Evolutionary conservation across 2,797 vertebrate species (phyloP).

Genomic region (Peromyscus melanophrys): DNA sequence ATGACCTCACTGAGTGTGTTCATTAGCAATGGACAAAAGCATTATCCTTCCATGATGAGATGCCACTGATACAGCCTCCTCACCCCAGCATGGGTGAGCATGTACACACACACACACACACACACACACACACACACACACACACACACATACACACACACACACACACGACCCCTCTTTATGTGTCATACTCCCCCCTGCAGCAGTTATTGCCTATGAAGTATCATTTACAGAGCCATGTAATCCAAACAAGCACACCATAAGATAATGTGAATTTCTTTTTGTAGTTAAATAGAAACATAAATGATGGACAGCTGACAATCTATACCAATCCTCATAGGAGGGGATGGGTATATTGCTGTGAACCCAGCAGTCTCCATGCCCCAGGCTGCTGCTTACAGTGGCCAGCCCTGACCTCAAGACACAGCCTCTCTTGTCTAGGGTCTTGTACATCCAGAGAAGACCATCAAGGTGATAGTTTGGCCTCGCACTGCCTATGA

Average conservation of each 20-base stretch:
- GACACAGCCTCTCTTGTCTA: neutral
- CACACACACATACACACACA: neutral
- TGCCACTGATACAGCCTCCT: neutral
- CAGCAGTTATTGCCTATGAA: neutral
- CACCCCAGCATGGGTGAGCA: rapidly evolving
- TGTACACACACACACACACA: neutral
- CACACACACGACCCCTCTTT: neutral
- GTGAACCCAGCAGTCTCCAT: neutral
- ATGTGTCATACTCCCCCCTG: neutral
- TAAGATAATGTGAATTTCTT: neutral
- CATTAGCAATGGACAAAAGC: neutral
- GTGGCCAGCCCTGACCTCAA: neutral
- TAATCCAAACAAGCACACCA: neutral
- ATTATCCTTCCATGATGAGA: neutral
- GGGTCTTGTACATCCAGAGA: neutral
- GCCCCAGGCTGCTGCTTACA: neutral
- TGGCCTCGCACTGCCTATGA: neutral
- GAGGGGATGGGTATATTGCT: neutral
- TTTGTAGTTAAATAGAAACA: slow-evolving; percentile 25
- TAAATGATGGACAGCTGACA: neutral
- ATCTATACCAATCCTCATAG: rapidly evolving
- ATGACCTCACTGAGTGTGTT: rapidly evolving
- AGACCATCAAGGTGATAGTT: neutral
- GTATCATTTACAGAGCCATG: neutral
- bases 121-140: neutral